Base-by-base conservation (phyloP, 2,888 invertebrate genomes). In the Synanthedon vespiformis region DNA sequence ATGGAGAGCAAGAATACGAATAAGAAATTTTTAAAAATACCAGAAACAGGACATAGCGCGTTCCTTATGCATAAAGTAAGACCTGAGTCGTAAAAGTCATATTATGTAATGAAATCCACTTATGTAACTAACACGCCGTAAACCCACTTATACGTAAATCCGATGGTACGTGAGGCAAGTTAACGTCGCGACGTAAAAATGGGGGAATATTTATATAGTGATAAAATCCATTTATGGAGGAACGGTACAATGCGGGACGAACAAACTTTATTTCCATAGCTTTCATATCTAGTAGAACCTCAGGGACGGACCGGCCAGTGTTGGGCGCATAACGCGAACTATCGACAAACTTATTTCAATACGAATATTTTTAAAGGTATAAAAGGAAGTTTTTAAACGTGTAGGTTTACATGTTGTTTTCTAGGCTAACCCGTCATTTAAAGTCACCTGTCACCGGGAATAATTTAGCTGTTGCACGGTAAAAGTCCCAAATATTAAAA, bases 251-350 rank as follows among this genome's bases (percentile, higher is more conserved):
- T 77, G 80, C 80, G 78, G 76, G 27, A 50, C 73, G 77, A 74
- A 79, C 78, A 78, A 81, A 84, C 80, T 86, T 79, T 84, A 83
- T 85, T 85, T 84, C 81, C 82, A 84, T 85, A 82, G 80, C 82
- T 76, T 77, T 80, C 79, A 77, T 80, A 80, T 27, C 18, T 13
- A 82, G 79, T 76, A 64, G 47, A 44, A 44, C 44, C 44, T 44
- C 44, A 41, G 51, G 52, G 10, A 49, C 40, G 70, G 67, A 49
- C 40, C 69, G 66, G 67, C 66, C 62, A 69, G 68, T 65, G 68
- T 57, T 56, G 51, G 44, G 14, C 44, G n/a, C 34, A 34, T 34
- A 34, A 34, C 10, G 10, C 34, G 13, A 44, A 14, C n/a, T 44
- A 14, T 44, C 44, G 44, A 44, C 14, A 44, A 8, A 44, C 13